These are phyloP conservation scores for Diarsia brunnea DNA, from an alignment of 2,888 invertebrate species.

Conservation along the genomic window DNA sequence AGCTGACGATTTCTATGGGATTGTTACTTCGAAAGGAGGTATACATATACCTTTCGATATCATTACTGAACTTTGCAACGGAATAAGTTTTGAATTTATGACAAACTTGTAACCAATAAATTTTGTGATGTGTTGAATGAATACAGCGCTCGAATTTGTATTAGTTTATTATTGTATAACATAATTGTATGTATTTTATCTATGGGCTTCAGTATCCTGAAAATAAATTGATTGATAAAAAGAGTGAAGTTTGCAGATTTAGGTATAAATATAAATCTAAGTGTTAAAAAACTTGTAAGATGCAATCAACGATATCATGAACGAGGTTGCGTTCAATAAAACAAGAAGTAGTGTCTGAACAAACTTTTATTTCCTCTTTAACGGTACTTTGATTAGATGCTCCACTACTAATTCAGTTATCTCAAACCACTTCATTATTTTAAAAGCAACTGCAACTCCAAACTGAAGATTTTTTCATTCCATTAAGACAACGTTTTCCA, in stretches of 20 bases:
- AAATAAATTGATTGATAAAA: too few species aligned
- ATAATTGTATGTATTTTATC: too few species aligned
- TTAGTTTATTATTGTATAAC: too few species aligned
- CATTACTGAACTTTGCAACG: conserved; percentile 18
- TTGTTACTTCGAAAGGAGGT: conserved; percentile 13
- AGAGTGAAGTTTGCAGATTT: neutral
- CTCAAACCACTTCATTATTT: conserved; percentile 45
- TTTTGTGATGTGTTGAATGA: too few species aligned
- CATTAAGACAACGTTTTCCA: conserved; percentile 69
- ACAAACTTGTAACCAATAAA: conserved; percentile 20
- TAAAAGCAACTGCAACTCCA: conserved; percentile 52
- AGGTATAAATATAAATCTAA: neutral
- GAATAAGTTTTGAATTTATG: conserved; percentile 15
- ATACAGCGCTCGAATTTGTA: neutral
- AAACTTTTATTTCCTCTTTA: neutral
- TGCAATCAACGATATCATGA: too few species aligned
- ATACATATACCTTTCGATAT: neutral
- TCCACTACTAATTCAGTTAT: conserved; percentile 14
- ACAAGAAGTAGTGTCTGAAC: neutral
- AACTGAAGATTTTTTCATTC: conserved; percentile 67
- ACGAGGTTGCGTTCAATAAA: too few species aligned
- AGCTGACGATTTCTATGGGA: conserved; percentile 7
- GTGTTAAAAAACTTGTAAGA: neutral
- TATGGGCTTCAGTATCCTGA: too few species aligned
- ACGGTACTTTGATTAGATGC: neutral